A percentile compares a stretch with the other conserved stretches of the same genome.
Evolutionary conservation across 2,888 invertebrate species (phyloP).

Genomic region (Mythimna albipuncta): DNA sequence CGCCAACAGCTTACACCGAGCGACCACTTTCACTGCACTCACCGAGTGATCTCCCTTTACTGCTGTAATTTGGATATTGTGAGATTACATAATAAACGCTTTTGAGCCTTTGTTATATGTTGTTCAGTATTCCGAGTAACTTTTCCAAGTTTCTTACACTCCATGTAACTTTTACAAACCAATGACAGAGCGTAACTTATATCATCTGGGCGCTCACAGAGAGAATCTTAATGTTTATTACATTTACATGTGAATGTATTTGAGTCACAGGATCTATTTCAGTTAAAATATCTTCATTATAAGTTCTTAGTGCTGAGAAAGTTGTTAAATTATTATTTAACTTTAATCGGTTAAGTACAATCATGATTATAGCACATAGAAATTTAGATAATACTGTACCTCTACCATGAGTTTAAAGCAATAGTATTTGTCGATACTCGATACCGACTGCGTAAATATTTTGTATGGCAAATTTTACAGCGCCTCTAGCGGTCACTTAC

Average conservation of each 20-base stretch:
- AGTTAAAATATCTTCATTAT: neutral
- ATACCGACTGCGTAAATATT: no score
- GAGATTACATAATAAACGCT: constrained; percentile 47
- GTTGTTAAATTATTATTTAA: constrained; percentile 2
- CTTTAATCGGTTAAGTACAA: neutral
- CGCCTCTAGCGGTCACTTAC: no score
- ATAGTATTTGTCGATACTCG: no score
- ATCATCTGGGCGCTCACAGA: neutral
- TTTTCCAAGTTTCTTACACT: constrained; percentile 11
- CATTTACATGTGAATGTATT: constrained; percentile 6
- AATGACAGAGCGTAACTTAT: neutral
- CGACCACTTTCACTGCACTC: constrained; percentile 71
- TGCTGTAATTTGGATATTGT: constrained; percentile 44
- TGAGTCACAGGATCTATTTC: neutral
- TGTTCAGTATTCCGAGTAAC: neutral
- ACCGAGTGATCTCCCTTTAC: constrained; percentile 48
- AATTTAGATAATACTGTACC: neutral
- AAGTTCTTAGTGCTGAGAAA: constrained; percentile 21
- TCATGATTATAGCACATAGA: neutral
- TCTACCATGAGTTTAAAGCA: no score
- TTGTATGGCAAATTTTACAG: no score
- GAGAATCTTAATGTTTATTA: constrained; percentile 11
- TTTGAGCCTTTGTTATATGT: constrained; percentile 15
- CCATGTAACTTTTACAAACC: constrained; percentile 15
- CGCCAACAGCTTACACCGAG: constrained; percentile 42